phyloP scores from a whole-genome alignment of 1,140 invertebrate genomes.

The Psix sp. region DNA sequence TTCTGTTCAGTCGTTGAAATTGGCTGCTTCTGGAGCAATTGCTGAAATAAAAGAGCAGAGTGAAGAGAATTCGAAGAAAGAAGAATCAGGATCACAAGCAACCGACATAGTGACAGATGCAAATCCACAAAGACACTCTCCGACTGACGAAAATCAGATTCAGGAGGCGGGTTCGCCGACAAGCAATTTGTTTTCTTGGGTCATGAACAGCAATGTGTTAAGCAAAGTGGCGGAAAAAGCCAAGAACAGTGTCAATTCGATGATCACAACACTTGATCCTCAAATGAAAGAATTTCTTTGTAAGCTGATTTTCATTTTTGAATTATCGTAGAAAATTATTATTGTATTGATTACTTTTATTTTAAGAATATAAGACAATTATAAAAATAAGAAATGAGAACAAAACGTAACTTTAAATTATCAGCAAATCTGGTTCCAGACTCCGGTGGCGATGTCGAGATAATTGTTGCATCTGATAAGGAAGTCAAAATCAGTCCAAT shows the following conservation, averaged over 20 bases:
- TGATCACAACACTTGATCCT: constrained; percentile 92
- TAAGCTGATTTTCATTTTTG: constrained; percentile 76
- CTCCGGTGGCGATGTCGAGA: constrained; percentile 86
- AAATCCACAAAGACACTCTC: background rate
- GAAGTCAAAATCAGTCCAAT: constrained; percentile 86
- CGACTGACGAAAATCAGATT: constrained; percentile 21
- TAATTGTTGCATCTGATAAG: constrained; percentile 87
- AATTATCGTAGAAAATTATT: too few species aligned
- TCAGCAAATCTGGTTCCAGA: too few species aligned
- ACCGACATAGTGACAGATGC: background rate
- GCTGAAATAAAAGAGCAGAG: constrained; percentile 11
- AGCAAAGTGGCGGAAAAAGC: constrained; percentile 87
- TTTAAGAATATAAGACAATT: too few species aligned
- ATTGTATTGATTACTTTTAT: too few species aligned
- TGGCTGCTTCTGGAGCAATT: background rate
- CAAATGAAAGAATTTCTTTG: constrained; percentile 93
- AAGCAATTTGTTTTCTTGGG: constrained; percentile 76
- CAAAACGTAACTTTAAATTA: too few species aligned
- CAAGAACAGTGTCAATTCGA: constrained; percentile 88
- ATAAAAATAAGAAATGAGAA: too few species aligned
- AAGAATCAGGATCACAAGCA: constrained; percentile 14
- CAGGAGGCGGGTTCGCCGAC: constrained; percentile 61
- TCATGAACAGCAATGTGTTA: constrained; percentile 75
- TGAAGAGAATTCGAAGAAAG: background rate
- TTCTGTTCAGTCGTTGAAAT: constrained; percentile 27